Evolutionary conservation across 1,140 invertebrate species (phyloP).

Genomic region (Acyrthosiphon pisum): DNA sequence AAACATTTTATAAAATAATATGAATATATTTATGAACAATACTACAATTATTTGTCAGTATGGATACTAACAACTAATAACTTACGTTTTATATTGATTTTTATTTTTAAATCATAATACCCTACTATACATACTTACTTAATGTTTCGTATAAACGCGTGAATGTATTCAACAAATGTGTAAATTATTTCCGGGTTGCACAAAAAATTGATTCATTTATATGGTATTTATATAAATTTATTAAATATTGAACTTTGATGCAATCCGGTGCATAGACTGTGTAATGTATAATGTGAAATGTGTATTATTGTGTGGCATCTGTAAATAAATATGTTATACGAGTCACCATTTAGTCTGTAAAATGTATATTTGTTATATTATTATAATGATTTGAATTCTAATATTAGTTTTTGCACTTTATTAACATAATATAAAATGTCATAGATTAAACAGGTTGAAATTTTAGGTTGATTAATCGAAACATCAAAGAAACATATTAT

Average conservation of each 20-base stretch:
- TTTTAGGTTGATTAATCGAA: not conserved
- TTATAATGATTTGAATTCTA: not conserved
- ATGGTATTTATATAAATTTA: not conserved
- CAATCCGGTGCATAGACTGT: not conserved
- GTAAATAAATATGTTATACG: not conserved
- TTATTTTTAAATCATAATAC: slow-evolving; percentile 18
- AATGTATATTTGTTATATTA: not conserved
- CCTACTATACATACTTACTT: not conserved
- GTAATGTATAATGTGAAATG: slow-evolving; percentile 10
- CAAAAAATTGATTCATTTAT: not conserved
- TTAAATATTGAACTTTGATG: not conserved
- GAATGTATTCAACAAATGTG: not conserved
- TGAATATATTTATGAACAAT: not conserved
- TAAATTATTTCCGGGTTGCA: not conserved
- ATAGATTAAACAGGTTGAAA: not conserved
- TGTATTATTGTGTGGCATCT: not conserved
- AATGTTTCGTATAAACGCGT: not conserved
- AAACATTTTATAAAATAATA: not conserved
- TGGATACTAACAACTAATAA: not conserved
- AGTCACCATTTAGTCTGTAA: slow-evolving; percentile 30
- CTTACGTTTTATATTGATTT: not conserved
- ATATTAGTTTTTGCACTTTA: slow-evolving; percentile 18
- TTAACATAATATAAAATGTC: not conserved
- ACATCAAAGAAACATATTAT: not conserved
- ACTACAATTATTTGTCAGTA: not conserved